Evolutionary conservation across 2,888 invertebrate species (phyloP), one percentile per base, ranked within the genome.

Genomic region (Chironomus tentans): DNA sequence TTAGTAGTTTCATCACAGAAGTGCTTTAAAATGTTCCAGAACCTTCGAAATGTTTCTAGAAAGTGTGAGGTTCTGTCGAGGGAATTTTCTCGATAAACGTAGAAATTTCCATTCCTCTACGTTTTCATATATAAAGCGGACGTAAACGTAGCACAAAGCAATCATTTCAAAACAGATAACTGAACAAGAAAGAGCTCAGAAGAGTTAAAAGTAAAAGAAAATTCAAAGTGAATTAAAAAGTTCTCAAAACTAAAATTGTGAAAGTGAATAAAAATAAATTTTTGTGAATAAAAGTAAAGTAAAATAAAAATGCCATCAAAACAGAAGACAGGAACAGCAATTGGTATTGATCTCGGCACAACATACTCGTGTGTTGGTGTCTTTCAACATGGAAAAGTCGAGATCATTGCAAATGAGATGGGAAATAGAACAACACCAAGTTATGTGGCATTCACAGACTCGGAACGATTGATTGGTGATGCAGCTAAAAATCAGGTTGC

Each of bases 291-390:
- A n/a, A 56, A 28, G 71, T 71, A 12, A 24, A 72, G 61, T 71
- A 62, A 38, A 28, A 61, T 18, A 18, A 62, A 72, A 72, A 68
- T 68, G 68, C 28, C 68, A 38, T 10, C 68, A 46, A 46, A 24
- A 24, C 18, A 21, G 21, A 70, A 47, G 21, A 46, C 10, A 48
- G 46, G 47, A 28, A 46, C 87, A 78, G 89, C 89, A 79, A 86
- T 92, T 80, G 92, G 92, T 80, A 95, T 93, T 80, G 92, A 93
- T 86, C 87, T 95, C 82, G 95, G 94, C 80, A 95, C 94, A 50
- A 95, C 94, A 6, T 94, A 93, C 83, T 94, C 93, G 48, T 92
- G 92, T 81, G 92, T 93, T 69, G 93, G 92, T 79, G 92, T 93
- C n/a, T 93, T 91, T 88, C 91, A 92, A 82, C 88, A 92, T 81